Evolutionary conservation across 1,140 invertebrate genomes (phyloP), one percentile per base, ranked within the genome.

Genomic region (Aleiodes sp.): DNA sequence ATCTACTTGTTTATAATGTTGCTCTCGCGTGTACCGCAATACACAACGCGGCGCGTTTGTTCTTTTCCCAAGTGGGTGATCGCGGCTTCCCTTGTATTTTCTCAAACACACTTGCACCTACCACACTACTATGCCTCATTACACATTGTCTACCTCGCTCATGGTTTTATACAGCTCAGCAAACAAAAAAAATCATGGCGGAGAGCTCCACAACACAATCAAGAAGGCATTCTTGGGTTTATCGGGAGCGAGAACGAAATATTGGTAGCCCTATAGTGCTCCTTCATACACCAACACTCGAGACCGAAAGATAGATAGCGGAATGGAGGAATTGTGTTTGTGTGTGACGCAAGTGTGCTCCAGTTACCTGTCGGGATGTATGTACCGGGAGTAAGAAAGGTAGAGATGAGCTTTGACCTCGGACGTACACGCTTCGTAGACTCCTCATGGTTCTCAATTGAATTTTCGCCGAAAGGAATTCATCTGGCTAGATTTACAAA

Each of bases 391-490:
- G 64, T 21, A 60, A 41, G 35, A 60, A 16, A 43, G 68, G 35
- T 43, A 31, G 19, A 41, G 52, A 70, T 68, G 74, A 73, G 73
- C 73, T 76, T 43, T 74, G 70, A 76, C 71, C 67, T 65, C 64
- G 33, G 28, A 39, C 19, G 57, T 46, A 21, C 33, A 65, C 28
- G n/a, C 66, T 43, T 24, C 66, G 28, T 37, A 60, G 46, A 43
- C 29, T 41, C 35, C 29, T 16, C 56, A 31, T 14, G 67, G 67
- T 69, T 63, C 67, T 69, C 67, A 69, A 63, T 62, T 46, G 33
- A 2, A 7, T 7, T 26, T 46, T 56, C n/a, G 14, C 41, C 4
- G 4, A 46, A 46, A 46, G 21, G 14, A n/a, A 6, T 46, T 16
- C 14, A 6, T 46, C 21, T 46, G 19, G 19, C 4, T 16, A 4